phyloP scores from a whole-genome alignment of 2,113 vertebrate species.

The Zapus hudsonius region DNA sequence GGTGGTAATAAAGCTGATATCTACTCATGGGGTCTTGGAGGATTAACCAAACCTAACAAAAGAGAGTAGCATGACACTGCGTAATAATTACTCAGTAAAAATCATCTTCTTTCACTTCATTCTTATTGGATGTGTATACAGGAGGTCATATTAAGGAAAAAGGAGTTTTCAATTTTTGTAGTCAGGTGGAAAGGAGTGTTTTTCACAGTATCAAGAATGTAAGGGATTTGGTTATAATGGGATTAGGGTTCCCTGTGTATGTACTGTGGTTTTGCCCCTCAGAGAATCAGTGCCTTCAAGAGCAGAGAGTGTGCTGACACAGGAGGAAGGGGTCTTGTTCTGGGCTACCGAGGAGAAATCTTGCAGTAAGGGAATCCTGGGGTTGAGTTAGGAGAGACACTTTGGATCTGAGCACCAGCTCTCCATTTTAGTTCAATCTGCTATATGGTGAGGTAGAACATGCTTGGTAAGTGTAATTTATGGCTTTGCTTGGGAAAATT shows the following conservation, averaged over 20 bases:
- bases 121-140: neutral
- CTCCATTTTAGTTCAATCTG: neutral
- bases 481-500: constrained; percentile 23
- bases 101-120: neutral
- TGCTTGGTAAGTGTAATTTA: neutral
- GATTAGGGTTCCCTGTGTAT: neutral
- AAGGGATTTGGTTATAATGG: neutral
- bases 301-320: neutral
- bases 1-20: neutral
- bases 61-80: neutral
- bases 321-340: neutral
- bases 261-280: neutral
- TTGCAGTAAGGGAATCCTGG: neutral
- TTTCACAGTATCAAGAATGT: neutral
- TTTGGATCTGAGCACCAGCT: neutral
- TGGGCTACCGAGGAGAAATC: neutral
- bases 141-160: neutral
- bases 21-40: neutral
- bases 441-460: neutral
- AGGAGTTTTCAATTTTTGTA: neutral
- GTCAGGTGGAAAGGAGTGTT: neutral
- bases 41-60: neutral
- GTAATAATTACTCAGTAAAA: neutral
- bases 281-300: neutral
- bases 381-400: neutral